These are phyloP conservation scores for Trileptium ribeirensis DNA, from an alignment of 2,888 invertebrate species.

Conservation along the genomic window DNA sequence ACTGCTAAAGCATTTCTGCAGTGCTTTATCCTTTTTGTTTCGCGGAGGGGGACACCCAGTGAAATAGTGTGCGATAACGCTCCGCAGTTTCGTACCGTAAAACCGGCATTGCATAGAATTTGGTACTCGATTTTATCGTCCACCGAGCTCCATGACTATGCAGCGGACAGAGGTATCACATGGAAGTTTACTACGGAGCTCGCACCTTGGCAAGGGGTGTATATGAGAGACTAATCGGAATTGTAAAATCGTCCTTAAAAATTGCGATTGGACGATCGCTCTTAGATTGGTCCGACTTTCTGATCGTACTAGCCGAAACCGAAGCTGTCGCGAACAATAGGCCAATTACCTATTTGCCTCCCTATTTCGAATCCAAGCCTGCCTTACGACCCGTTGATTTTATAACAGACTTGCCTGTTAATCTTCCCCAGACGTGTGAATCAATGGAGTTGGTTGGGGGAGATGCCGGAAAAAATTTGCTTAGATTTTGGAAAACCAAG, in stretches of 20 bases:
- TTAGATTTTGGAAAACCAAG: no score
- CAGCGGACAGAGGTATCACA: background rate
- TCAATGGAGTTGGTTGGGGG: no score
- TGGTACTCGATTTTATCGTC: background rate
- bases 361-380: no score
- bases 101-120: conserved; percentile 33
- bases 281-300: no score
- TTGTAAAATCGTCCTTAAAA: background rate
- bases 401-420: no score
- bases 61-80: conserved; percentile 52
- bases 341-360: no score
- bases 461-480: no score
- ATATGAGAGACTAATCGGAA: background rate
- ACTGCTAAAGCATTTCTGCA: conserved; percentile 44
- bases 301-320: no score
- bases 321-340: no score
- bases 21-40: conserved; percentile 45
- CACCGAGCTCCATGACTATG: background rate
- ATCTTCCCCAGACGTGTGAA: no score
- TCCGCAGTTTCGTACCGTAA: conserved; percentile 45
- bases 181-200: conserved; percentile 2
- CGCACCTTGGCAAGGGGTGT: background rate
- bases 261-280: background rate
- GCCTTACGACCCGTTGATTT: no score
- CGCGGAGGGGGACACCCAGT: conserved; percentile 40